Base-by-base conservation (phyloP, 2,797 vertebrate genomes). In the Galago senegalensis region DNA sequence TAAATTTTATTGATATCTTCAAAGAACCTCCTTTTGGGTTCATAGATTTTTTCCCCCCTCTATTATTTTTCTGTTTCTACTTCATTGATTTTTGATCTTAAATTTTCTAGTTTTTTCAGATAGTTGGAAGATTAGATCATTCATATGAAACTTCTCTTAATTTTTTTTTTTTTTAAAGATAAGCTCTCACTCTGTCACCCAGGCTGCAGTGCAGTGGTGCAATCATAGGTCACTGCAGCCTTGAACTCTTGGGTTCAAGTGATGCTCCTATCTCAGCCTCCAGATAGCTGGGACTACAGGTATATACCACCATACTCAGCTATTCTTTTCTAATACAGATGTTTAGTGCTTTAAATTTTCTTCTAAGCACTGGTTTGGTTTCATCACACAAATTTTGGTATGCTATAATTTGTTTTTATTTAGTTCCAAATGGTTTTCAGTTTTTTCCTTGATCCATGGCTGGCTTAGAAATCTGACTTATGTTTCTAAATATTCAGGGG, bases 61-160 rank as follows among this genome's bases (percentile, higher is more conserved):
- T 40, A 17, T 31, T 92, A 70, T 72, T 43, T 91, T 75, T 96
- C 27, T 95, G 8, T 70, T 88, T 82, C 20, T 75, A 23, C 85
- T 56, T 85, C 14, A n/a, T 14, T 49, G 34, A 67, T 86, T 84
- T 65, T 61, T 83, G 29, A 87, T 70, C 21, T 40, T 75, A 69
- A 76, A 16, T 73, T 93, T 75, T 21, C 14, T 53, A 23, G 27
- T 87, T 77, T 91, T 21, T 87, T 96, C 29, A 61, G 56, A 61
- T 77, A 53, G 63, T 53, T 70, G 25, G 49, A 76, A 76, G 13
- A 34, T 77, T 43, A 84, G 73, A 56, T 77, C 27, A 61, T 81
- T 65, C 31, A 61, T 69, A 72, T 77, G 77, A 93, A n/a, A 77
- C 49, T 20, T 65, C 76, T 86, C 27, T 91, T 76, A 3, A 63